These are phyloP conservation scores for Argynnis bischoffii DNA, from an alignment of 2,888 invertebrate species.

Conservation along the genomic window DNA sequence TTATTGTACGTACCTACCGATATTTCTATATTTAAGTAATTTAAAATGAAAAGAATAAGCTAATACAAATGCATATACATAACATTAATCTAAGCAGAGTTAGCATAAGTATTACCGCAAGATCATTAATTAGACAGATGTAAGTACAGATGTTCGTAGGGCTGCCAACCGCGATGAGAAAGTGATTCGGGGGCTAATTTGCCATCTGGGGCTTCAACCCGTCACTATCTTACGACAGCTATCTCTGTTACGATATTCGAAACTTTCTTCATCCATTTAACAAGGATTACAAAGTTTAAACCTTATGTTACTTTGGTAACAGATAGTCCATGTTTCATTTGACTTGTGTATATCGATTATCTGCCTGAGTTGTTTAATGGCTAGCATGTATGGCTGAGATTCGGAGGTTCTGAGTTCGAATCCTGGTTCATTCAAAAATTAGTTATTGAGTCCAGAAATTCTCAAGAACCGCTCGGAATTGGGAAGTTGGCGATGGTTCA, in stretches of 20 bases:
- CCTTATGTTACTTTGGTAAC: constrained; percentile 32
- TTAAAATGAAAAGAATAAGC: neutral
- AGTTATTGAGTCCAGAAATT: too few species aligned
- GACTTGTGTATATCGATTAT: constrained; percentile 8
- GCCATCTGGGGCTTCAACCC: constrained; percentile 41
- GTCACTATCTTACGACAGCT: constrained; percentile 37
- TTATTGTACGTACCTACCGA: too few species aligned
- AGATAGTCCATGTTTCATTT: constrained; percentile 25
- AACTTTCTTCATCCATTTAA: constrained; percentile 38
- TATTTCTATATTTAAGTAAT: neutral
- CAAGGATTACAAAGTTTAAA: constrained; percentile 35
- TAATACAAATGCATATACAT: constrained; percentile 1
- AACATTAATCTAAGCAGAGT: constrained; percentile 29
- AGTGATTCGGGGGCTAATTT: constrained; percentile 43
- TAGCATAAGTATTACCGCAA: constrained; percentile 32
- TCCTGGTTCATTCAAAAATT: too few species aligned
- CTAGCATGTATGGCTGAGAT: too few species aligned
- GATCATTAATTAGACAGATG: constrained; percentile 36
- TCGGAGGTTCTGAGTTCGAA: too few species aligned
- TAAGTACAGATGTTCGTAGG: constrained; percentile 35
- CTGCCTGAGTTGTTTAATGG: too few species aligned
- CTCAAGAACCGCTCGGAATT: too few species aligned
- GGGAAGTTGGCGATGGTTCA: too few species aligned
- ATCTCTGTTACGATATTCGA: constrained; percentile 32
- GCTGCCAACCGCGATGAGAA: constrained; percentile 38